These are phyloP conservation scores for Clarias pachynema DNA, from an alignment of 2,797 vertebrate genomes.

Conservation along the genomic window DNA sequence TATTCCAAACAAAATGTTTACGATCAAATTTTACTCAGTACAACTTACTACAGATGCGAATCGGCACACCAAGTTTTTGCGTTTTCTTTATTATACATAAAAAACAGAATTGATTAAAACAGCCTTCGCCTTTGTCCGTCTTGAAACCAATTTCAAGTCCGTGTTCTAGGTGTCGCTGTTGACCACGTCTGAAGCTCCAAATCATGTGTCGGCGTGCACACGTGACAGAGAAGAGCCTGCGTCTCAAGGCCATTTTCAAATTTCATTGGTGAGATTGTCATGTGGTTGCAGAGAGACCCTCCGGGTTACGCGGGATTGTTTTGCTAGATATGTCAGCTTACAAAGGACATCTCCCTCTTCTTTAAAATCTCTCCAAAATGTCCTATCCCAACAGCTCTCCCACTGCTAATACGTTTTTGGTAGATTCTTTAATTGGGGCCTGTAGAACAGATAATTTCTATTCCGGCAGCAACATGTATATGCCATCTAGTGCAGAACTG, in stretches of 20 bases:
- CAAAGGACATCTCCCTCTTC: slow-evolving; percentile 97
- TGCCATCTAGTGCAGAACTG: slow-evolving; percentile 95
- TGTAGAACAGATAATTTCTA: slow-evolving; percentile 99
- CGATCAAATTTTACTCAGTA: background rate
- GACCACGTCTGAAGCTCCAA: slow-evolving; percentile 82
- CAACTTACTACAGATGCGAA: slow-evolving; percentile 3
- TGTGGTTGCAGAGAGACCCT: slow-evolving; percentile 96
- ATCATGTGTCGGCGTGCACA: slow-evolving; percentile 73
- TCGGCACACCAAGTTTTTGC: slow-evolving; percentile 5
- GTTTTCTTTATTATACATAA: slow-evolving; percentile 43
- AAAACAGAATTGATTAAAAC: slow-evolving; percentile 32
- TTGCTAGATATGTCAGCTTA: slow-evolving; percentile 99
- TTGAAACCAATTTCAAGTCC: slow-evolving; percentile 78
- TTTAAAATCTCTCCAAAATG: slow-evolving; percentile 94
- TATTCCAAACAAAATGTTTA: background rate
- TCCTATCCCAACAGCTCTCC: slow-evolving; percentile 99
- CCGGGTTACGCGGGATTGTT: slow-evolving; percentile 97
- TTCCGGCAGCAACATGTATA: slow-evolving; percentile 98
- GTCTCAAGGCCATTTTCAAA: slow-evolving; percentile 98
- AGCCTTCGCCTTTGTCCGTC: slow-evolving; percentile 46
- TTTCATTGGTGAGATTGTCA: slow-evolving; percentile 99
- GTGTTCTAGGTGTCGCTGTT: slow-evolving; percentile 95
- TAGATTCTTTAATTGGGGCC: slow-evolving; percentile 97
- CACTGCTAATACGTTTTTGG: slow-evolving; percentile 96
- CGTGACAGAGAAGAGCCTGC: slow-evolving; percentile 86